Evolutionary conservation across 2,113 vertebrate genomes (phyloP).

Genomic region (Apeltes quadracus): DNA sequence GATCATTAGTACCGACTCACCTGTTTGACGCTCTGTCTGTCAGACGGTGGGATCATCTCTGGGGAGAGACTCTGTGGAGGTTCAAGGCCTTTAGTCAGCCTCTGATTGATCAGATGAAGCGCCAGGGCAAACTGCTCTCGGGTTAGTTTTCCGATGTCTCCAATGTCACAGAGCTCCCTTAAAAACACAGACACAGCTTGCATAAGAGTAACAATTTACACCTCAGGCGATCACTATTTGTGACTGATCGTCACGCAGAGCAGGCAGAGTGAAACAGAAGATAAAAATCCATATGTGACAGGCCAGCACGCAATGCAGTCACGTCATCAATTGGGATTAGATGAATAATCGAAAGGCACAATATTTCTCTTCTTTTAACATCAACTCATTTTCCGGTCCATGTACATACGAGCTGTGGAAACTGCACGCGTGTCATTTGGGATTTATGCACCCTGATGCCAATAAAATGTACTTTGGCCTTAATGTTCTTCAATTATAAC

Average conservation of each 20-base stretch:
- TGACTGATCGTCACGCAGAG: constrained; percentile 25
- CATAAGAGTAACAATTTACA: constrained; percentile 58
- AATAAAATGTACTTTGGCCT: background rate
- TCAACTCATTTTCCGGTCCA: background rate
- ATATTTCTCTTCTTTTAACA: background rate
- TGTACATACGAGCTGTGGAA: background rate
- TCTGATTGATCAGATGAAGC: constrained; percentile 96
- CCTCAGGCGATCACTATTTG: constrained; percentile 54
- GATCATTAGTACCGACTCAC: too few species aligned
- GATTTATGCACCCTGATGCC: background rate
- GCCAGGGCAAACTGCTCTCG: constrained; percentile 97
- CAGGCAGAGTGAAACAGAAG: constrained; percentile 15
- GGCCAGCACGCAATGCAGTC: background rate
- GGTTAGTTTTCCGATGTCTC: constrained; percentile 92
- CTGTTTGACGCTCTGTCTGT: constrained; percentile 85
- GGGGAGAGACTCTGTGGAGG: constrained; percentile 90
- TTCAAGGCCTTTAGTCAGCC: constrained; percentile 90
- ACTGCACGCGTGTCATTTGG: background rate
- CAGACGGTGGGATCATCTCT: constrained; percentile 97
- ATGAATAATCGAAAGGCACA: background rate
- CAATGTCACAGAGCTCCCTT: constrained; percentile 97
- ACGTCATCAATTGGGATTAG: background rate
- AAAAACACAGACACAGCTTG: constrained; percentile 32
- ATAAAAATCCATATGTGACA: constrained; percentile 50
- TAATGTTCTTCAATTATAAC: background rate